These are phyloP conservation scores for Phyllostomus discolor DNA, from an alignment of 2,113 vertebrate species.

Conservation along the genomic window DNA sequence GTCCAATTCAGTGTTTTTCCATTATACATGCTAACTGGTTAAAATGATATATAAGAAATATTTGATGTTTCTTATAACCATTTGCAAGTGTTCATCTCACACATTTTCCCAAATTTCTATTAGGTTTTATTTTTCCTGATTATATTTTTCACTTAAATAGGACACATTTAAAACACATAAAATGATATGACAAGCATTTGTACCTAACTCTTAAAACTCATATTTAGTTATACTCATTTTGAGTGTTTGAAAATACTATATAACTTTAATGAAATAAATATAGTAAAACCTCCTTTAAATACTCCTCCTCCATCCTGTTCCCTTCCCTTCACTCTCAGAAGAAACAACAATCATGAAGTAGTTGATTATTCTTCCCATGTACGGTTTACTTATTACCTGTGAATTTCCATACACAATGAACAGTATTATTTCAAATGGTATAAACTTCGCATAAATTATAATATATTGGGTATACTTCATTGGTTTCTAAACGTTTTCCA, in stretches of 20 bases:
- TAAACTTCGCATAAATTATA: background rate
- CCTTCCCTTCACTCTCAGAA: background rate
- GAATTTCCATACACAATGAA: background rate
- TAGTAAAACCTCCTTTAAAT: background rate
- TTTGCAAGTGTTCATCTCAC: background rate
- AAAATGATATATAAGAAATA: background rate
- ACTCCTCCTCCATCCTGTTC: background rate
- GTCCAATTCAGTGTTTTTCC: background rate
- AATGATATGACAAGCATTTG: background rate
- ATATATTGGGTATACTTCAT: background rate
- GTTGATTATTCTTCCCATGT: background rate
- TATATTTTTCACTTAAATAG: background rate
- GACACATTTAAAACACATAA: background rate
- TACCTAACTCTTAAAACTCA: background rate
- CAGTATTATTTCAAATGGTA: background rate
- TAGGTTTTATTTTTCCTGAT: background rate
- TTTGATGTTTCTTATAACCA: background rate
- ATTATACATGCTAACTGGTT: background rate
- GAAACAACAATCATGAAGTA: background rate
- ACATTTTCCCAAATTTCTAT: background rate
- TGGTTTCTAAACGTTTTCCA: background rate
- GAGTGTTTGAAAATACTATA: background rate
- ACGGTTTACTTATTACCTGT: background rate
- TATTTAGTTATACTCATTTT: background rate
- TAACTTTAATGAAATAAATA: background rate